Conservation (phyloP, 2,888 invertebrate genomes). For the Tenodera sinensis region DNA sequence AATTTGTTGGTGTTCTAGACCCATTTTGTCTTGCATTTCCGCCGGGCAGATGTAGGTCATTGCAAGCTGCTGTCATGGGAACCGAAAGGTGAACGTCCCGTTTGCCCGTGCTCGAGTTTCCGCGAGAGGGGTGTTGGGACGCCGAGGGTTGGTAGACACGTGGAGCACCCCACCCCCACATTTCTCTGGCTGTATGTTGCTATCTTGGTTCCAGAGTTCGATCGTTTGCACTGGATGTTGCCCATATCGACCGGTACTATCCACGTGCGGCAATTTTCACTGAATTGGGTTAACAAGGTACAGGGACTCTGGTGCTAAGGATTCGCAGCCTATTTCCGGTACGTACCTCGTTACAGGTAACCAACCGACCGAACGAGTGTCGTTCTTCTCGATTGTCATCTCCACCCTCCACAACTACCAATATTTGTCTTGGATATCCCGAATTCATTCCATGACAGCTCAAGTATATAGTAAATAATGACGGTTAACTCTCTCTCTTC, state of each 20-base stretch:
- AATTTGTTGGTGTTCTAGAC: background rate
- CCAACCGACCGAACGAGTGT: too few species aligned
- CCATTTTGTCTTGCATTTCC: background rate
- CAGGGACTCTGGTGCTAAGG: background rate
- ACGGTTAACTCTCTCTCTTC: too few species aligned
- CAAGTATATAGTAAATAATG: too few species aligned
- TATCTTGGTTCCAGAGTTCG: constrained; percentile 8
- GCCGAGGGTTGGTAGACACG: background rate
- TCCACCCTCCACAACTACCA: too few species aligned
- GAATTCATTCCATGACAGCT: too few species aligned
- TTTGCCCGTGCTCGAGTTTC: background rate
- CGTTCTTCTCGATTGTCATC: too few species aligned
- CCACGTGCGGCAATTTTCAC: background rate
- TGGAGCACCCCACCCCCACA: background rate
- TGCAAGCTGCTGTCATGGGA: background rate
- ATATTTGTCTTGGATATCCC: too few species aligned
- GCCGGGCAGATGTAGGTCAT: background rate
- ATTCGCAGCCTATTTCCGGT: background rate
- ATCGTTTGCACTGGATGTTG: background rate
- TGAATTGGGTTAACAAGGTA: background rate
- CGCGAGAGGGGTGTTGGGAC: background rate
- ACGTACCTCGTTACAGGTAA: background rate
- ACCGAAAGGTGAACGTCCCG: background rate
- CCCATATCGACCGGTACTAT: background rate
- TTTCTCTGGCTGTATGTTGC: background rate